These are phyloP conservation scores for Epinephelus cyanopodus DNA, from an alignment of 2,113 vertebrate genomes.

Conservation along the genomic window DNA sequence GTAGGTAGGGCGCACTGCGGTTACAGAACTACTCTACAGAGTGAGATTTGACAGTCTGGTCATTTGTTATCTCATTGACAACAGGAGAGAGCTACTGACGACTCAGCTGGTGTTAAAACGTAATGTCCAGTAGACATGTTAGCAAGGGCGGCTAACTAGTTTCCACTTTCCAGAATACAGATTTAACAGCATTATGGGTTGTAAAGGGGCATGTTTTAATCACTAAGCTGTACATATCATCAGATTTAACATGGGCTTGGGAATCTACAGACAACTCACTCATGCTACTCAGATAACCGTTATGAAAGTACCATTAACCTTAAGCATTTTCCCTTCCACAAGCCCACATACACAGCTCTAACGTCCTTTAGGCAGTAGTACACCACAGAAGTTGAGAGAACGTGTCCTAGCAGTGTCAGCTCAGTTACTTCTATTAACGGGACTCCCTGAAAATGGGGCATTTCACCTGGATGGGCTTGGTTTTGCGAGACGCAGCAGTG, in stretches of 20 bases:
- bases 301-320: too few relatives aligned
- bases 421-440: too few relatives aligned
- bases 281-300: too few relatives aligned
- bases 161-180: not conserved
- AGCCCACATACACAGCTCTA: not conserved
- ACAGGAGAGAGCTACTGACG: not conserved
- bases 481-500: too few relatives aligned
- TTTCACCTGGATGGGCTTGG: too few relatives aligned
- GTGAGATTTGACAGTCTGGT: not conserved
- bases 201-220: not conserved
- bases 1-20: too few relatives aligned
- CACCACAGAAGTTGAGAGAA: not conserved
- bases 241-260: not conserved
- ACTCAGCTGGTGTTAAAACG: not conserved
- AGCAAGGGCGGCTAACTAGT: not conserved
- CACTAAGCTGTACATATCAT: not conserved
- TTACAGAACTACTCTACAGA: not conserved
- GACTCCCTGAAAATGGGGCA: too few relatives aligned
- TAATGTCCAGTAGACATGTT: not conserved
- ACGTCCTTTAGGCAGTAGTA: not conserved
- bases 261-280: too few relatives aligned
- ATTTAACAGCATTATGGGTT: not conserved
- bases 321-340: not conserved
- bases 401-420: too few relatives aligned
- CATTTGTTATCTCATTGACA: too few relatives aligned